phyloP scores from a whole-genome alignment of 2,113 vertebrate species.

The Macrotus californicus region DNA sequence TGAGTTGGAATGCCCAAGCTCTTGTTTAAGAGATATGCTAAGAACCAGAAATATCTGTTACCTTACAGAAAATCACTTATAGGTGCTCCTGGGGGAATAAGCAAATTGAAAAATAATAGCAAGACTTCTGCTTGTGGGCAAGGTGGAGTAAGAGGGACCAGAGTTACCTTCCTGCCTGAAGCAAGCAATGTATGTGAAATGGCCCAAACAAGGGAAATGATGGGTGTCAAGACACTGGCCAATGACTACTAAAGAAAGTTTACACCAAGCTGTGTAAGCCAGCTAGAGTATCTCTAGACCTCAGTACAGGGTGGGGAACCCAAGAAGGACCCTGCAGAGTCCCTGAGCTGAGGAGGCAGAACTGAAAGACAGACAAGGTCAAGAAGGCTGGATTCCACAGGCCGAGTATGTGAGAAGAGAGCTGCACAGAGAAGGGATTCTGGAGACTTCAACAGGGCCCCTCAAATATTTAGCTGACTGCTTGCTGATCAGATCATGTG shows the following conservation, averaged over 20 bases:
- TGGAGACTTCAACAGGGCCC: not conserved
- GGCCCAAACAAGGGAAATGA: not conserved
- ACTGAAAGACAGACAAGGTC: not conserved
- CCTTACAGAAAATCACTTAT: not conserved
- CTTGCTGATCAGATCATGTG: not conserved
- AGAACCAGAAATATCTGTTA: not conserved
- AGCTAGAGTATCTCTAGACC: not conserved
- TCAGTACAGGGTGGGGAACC: not conserved
- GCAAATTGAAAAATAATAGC: not conserved
- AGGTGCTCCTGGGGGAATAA: not conserved
- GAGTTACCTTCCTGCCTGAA: not conserved
- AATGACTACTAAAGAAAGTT: not conserved
- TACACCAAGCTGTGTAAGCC: not conserved
- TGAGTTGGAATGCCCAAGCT: not conserved
- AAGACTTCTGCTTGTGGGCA: not conserved
- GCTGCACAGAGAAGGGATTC: not conserved
- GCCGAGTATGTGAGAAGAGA: not conserved
- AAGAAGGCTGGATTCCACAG: not conserved
- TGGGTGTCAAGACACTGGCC: not conserved
- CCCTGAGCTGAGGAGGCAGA: not conserved
- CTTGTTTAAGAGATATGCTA: not conserved
- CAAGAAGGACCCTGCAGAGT: not conserved
- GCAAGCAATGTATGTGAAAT: not conserved
- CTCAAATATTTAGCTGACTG: not conserved
- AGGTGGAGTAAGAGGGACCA: not conserved